These are phyloP conservation scores for Rhagoletis zephyria DNA, from an alignment of 1,140 invertebrate species.

Conservation along the genomic window DNA sequence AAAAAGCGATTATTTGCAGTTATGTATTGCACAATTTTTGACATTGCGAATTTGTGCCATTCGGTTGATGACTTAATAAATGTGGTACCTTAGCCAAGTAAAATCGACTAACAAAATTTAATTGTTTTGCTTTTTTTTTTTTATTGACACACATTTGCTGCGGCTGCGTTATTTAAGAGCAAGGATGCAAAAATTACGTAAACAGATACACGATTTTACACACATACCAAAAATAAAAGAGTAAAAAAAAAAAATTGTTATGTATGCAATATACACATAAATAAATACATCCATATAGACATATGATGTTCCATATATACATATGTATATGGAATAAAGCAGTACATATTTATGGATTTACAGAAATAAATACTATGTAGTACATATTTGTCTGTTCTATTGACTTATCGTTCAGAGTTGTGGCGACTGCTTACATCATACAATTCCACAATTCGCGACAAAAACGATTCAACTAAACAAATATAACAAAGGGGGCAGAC, in stretches of 20 bases:
- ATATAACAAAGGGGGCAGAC: neutral
- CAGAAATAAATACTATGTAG: too few species aligned
- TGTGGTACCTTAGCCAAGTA: slow-evolving; percentile 19
- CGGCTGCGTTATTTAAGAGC: neutral
- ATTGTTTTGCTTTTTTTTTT: neutral
- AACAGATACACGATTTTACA: neutral
- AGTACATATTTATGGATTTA: too few species aligned
- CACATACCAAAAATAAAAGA: neutral
- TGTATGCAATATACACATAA: neutral
- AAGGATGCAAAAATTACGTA: slow-evolving; percentile 18
- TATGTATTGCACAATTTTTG: too few species aligned
- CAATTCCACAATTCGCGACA: neutral
- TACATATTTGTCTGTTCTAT: neutral
- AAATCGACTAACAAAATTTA: neutral
- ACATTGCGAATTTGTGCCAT: neutral
- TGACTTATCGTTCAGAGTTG: neutral
- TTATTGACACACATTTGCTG: neutral
- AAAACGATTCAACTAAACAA: neutral
- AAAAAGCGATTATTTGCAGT: too few species aligned
- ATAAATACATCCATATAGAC: neutral
- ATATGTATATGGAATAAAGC: neutral
- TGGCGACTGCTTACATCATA: slow-evolving; percentile 44
- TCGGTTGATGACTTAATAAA: slow-evolving; percentile 25
- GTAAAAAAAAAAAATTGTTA: too few species aligned
- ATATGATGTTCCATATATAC: neutral